phyloP scores from a whole-genome alignment of 2,888 invertebrate genomes.

The Patella depressa region DNA sequence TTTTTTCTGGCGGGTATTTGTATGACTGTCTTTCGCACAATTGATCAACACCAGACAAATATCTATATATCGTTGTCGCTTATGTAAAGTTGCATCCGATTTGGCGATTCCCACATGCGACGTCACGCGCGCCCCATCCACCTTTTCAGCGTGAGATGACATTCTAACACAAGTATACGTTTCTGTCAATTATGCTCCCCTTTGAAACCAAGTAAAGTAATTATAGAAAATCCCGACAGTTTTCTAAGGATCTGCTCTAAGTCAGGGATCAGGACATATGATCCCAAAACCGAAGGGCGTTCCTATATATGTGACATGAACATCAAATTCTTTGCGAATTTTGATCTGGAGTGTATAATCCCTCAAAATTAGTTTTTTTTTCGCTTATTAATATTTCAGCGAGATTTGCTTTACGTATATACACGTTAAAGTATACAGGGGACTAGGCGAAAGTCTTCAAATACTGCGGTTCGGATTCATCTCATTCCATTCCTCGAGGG shows the following conservation, averaged over 20 bases:
- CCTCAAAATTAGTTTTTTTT: too few species aligned
- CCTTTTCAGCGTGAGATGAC: background rate
- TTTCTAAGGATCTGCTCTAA: background rate
- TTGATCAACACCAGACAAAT: background rate
- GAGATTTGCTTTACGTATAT: too few species aligned
- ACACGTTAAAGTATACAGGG: too few species aligned
- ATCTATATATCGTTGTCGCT: background rate
- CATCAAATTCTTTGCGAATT: too few species aligned
- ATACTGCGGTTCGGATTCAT: too few species aligned
- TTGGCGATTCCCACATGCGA: background rate
- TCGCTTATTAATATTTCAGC: too few species aligned
- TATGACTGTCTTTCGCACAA: constrained; percentile 2
- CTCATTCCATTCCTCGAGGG: too few species aligned
- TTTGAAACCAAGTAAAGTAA: constrained; percentile 9
- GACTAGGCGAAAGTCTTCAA: too few species aligned
- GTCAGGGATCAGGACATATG: background rate
- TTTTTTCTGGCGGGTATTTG: constrained; percentile 2
- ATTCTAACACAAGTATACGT: constrained; percentile 7
- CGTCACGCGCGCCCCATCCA: background rate
- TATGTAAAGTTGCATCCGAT: background rate
- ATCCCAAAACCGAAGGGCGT: background rate
- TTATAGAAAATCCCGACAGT: constrained; percentile 4
- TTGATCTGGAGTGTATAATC: too few species aligned
- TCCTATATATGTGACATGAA: too few species aligned
- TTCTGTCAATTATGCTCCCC: background rate